A percentile compares a stretch with the other conserved stretches of the same genome.
Conservation (phyloP, 2,113 vertebrate species). For the Lycaon pictus region DNA sequence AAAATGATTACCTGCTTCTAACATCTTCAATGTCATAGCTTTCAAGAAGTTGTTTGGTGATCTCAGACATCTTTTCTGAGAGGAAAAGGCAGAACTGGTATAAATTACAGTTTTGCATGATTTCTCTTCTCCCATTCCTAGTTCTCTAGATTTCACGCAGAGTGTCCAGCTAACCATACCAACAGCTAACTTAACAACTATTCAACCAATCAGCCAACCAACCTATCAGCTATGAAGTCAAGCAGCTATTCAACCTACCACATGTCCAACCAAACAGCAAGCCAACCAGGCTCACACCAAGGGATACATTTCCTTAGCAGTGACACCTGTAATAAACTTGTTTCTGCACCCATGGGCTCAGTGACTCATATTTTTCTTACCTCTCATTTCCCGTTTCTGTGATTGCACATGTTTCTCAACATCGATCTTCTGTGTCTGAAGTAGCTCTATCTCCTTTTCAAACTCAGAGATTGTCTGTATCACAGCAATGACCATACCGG, state of each 20-base stretch:
- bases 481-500: slow-evolving; percentile 19
- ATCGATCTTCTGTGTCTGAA: slow-evolving; percentile 92
- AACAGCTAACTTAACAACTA: background rate
- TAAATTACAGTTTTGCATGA: background rate
- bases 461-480: slow-evolving; percentile 93
- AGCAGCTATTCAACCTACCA: background rate
- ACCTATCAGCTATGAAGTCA: background rate
- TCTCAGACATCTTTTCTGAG: slow-evolving; percentile 93
- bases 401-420: slow-evolving; percentile 91
- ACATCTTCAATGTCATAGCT: slow-evolving; percentile 92
- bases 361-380: slow-evolving; percentile 80
- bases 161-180: background rate
- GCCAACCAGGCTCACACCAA: background rate
- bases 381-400: slow-evolving; percentile 93
- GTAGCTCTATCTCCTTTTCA: slow-evolving; percentile 92
- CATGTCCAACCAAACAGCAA: background rate
- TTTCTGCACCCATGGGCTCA: background rate
- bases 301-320: background rate
- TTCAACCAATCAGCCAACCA: background rate
- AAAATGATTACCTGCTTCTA: slow-evolving; percentile 89
- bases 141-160: background rate
- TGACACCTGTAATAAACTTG: background rate
- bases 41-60: slow-evolving; percentile 92
- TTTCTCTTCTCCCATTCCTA: background rate
- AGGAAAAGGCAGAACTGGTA: background rate